These are phyloP conservation scores for Eidolon helvum DNA, from an alignment of 2,113 vertebrate genomes.

Conservation along the genomic window DNA sequence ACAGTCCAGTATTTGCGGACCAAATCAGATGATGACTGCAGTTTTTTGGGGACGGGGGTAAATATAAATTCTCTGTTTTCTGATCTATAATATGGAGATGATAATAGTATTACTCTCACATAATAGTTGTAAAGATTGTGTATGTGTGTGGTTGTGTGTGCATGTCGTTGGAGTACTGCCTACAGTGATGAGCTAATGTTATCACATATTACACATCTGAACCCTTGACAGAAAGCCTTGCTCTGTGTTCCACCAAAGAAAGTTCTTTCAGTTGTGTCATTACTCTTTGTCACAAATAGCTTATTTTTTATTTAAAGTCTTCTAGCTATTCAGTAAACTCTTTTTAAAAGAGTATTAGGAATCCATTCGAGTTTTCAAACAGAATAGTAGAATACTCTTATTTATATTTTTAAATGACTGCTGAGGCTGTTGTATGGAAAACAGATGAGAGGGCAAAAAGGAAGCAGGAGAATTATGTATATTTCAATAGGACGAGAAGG, in stretches of 20 bases:
- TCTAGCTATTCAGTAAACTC: neutral
- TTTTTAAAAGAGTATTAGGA: neutral
- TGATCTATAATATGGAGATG: neutral
- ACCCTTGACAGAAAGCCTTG: neutral
- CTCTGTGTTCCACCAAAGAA: neutral
- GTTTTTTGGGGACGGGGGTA: neutral
- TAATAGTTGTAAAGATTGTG: neutral
- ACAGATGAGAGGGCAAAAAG: neutral
- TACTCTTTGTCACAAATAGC: neutral
- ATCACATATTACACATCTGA: neutral
- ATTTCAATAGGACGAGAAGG: neutral
- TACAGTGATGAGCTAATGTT: neutral
- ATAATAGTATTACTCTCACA: neutral
- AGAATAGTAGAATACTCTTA: neutral
- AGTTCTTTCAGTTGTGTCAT: neutral
- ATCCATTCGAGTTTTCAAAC: neutral
- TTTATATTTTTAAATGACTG: neutral
- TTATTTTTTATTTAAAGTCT: neutral
- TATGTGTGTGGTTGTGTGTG: too few species aligned
- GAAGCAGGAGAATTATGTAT: neutral
- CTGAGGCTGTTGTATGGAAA: neutral
- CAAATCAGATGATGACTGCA: neutral
- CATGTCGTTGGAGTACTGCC: neutral
- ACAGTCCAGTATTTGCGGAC: neutral
- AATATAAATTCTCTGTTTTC: neutral